phyloP scores from a whole-genome alignment of 2,113 vertebrate genomes.

The Chascanopsetta lugubris region DNA sequence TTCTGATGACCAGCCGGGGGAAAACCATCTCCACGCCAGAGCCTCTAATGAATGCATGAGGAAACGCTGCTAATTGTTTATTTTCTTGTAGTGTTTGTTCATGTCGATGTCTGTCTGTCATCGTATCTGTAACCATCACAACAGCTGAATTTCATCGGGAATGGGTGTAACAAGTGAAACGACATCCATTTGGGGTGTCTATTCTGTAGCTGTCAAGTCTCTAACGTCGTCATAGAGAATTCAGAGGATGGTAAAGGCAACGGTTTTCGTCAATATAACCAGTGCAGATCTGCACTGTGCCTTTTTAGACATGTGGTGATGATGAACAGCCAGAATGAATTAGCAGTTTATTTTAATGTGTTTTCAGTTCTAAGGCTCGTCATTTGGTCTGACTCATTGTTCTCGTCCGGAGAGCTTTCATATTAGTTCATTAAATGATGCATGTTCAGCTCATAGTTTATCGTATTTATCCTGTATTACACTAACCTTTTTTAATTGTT shows the following conservation, averaged over 20 bases:
- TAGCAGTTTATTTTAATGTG: slow-evolving; percentile 33
- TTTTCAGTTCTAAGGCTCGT: slow-evolving; percentile 29
- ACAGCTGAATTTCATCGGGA: slow-evolving; percentile 73
- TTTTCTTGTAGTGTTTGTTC: slow-evolving; percentile 58
- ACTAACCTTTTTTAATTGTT: neutral
- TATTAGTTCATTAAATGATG: neutral
- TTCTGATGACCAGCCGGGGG: slow-evolving; percentile 22
- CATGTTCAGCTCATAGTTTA: neutral
- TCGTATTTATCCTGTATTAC: too few species aligned
- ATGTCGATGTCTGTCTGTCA: slow-evolving; percentile 61
- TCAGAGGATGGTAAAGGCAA: slow-evolving; percentile 11
- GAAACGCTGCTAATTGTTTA: slow-evolving; percentile 91
- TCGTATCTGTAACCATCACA: slow-evolving; percentile 57
- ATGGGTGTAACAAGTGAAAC: slow-evolving; percentile 52
- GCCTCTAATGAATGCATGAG: slow-evolving; percentile 33
- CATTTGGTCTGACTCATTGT: slow-evolving; percentile 7
- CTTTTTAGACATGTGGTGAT: slow-evolving; percentile 30
- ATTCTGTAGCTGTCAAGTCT: slow-evolving; percentile 11
- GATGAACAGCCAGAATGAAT: slow-evolving; percentile 44
- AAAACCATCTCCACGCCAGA: slow-evolving; percentile 15
- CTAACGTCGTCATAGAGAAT: neutral
- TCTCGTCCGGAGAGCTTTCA: neutral
- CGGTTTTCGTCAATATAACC: slow-evolving; percentile 12
- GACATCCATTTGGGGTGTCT: slow-evolving; percentile 51
- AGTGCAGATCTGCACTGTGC: slow-evolving; percentile 20